These are phyloP conservation scores for Xylota sylvarum DNA, from an alignment of 2,888 invertebrate genomes.

Conservation along the genomic window DNA sequence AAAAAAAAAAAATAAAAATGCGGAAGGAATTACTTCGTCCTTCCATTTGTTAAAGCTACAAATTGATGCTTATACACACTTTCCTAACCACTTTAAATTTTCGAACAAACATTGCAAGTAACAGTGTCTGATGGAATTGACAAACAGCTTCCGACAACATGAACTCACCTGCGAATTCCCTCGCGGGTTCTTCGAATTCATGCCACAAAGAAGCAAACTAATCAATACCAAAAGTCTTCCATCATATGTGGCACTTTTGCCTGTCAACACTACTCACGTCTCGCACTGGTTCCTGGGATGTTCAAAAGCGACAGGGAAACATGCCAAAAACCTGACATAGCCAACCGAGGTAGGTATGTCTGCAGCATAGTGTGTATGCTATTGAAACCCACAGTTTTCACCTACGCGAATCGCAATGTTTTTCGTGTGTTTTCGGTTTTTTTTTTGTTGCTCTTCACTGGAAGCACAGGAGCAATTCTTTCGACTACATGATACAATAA, in stretches of 20 bases:
- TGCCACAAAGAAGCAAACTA: constrained; percentile 56
- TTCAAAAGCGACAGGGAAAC: constrained; percentile 42
- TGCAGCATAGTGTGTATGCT: constrained; percentile 9
- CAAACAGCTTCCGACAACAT: constrained; percentile 54
- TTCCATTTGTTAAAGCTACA: neutral
- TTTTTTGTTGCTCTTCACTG: constrained; percentile 15
- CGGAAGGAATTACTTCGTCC: neutral
- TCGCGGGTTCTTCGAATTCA: constrained; percentile 35
- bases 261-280: constrained; percentile 64
- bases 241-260: constrained; percentile 63
- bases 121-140: constrained; percentile 39
- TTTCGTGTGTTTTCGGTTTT: constrained; percentile 15
- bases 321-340: constrained; percentile 41
- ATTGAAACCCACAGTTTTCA: constrained; percentile 41
- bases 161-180: constrained; percentile 45
- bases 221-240: constrained; percentile 68
- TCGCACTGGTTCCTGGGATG: constrained; percentile 19
- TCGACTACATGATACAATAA: constrained; percentile 17
- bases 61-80: neutral
- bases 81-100: constrained; percentile 17
- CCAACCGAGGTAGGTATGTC: constrained; percentile 21
- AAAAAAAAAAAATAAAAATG: neutral
- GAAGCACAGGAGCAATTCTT: constrained; percentile 4
- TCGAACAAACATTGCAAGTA: neutral
- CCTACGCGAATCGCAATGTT: constrained; percentile 52